Percentiles rank a stretch among this genome's conserved stretches.
These are phyloP conservation scores for Erinaceus europaeus DNA, from an alignment of 2,113 vertebrate genomes.

Conservation along the genomic window DNA sequence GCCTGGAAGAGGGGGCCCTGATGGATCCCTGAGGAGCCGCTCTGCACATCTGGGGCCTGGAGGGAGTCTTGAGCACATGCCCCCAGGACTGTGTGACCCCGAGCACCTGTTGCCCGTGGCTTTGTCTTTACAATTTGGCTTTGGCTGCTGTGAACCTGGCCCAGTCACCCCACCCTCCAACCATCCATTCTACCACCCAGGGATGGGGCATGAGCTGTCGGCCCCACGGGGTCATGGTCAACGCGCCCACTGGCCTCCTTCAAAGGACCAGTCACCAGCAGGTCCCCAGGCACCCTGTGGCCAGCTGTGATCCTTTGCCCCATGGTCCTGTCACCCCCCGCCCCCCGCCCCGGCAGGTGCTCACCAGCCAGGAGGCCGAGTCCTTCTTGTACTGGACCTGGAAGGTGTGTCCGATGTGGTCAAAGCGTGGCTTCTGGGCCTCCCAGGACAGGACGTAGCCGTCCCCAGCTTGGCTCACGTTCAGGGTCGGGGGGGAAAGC, in stretches of 20 bases:
- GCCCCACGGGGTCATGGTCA: neutral
- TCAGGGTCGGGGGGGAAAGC: conserved; percentile 66
- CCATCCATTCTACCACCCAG: neutral
- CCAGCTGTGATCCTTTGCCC: neutral
- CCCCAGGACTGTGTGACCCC: too few relatives aligned
- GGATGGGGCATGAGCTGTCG: too few relatives aligned
- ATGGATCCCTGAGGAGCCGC: too few relatives aligned
- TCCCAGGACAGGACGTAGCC: conserved; percentile 77
- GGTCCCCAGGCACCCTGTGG: neutral
- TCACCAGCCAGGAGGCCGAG: conserved; percentile 40
- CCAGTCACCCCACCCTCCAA: neutral
- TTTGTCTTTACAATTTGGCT: neutral
- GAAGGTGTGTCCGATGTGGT: conserved; percentile 49
- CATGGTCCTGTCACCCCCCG: neutral
- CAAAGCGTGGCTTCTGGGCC: accelerated
- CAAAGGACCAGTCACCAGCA: too few relatives aligned
- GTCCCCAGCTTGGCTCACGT: conserved; percentile 50
- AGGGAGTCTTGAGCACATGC: too few relatives aligned
- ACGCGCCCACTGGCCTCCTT: too few relatives aligned
- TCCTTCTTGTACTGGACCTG: conserved; percentile 78
- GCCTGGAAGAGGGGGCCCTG: neutral
- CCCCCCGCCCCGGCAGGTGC: neutral
- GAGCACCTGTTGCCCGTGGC: too few relatives aligned
- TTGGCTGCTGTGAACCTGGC: neutral
- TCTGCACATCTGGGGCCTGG: accelerated